Base-by-base conservation (phyloP, 1,140 invertebrate species). In the Drosophila nigromelanica region DNA sequence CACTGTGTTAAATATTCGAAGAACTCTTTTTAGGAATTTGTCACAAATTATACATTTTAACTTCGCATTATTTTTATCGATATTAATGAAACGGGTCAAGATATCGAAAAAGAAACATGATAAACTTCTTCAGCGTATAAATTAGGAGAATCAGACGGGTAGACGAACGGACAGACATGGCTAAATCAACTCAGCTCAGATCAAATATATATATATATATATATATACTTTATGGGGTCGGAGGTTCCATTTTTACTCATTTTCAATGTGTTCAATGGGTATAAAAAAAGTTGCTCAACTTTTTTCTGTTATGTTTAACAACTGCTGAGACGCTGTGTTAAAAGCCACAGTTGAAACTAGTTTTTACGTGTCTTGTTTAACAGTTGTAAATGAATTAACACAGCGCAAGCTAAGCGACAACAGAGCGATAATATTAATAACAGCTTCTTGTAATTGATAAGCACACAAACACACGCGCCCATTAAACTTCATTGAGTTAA, bases 371-470 rank as follows among this genome's bases (percentile, higher is more conserved):
- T 40, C n/a, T 14, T 40, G 1, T 40, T 14, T 15, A 50, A 37
- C 45, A 61, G 33, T n/a, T 50, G 33, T 55, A 39, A 42, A 42
- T 42, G 8, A 45, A 21, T 45, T 45, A 21, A 7, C 18, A 18
- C 18, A 10, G 14, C 7, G 15, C 39, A 40, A 55, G 6, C 15
- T 55, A 35, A 24, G 18, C 21, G 54, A 47, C 47, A 47, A 60
- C 43, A 60, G 43, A 10, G 12, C 43, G 43, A 60, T 47, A 43
- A 48, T 47, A 15, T 24, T n/a, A 30, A 48, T 39, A 55, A 40
- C 18, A 55, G 35, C 18, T 21, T 37, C 5, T 35, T 8, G 8
- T 35, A 35, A 35, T 35, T 35, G 33, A 35, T 8, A 35, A 35
- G 8, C 7, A 52, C 14, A 52, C 14, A 30, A 2, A 45, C 18